Evolutionary conservation across 2,113 vertebrate species (phyloP).

Genomic region (Caloenas nicobarica): DNA sequence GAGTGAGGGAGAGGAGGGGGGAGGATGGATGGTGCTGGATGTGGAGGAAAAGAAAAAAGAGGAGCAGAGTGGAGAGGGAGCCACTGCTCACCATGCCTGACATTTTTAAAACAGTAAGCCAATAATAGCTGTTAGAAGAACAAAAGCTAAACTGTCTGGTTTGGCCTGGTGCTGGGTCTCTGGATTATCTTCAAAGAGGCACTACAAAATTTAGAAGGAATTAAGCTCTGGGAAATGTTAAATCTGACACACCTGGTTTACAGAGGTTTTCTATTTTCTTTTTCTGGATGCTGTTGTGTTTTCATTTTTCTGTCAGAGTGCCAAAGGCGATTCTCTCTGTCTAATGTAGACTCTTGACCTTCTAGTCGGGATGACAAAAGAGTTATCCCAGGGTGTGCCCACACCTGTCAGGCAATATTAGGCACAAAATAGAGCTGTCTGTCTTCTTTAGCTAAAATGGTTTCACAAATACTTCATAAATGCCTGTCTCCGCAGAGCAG

Average conservation of each 20-base stretch:
- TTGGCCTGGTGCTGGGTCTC: background rate
- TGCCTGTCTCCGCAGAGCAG: background rate
- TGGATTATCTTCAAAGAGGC: conserved; percentile 51
- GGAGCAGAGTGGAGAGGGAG: background rate
- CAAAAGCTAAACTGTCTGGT: conserved; percentile 29
- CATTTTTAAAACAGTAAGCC: background rate
- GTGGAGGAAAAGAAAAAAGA: background rate
- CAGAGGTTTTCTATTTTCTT: background rate
- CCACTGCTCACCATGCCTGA: background rate
- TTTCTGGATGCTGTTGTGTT: background rate
- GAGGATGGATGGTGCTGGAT: background rate
- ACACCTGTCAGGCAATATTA: conserved; percentile 24
- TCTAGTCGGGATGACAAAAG: background rate
- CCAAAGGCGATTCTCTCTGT: conserved; percentile 38
- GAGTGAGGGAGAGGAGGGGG: background rate
- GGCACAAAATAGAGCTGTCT: conserved; percentile 36
- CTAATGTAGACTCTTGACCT: conserved; percentile 52
- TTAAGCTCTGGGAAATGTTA: conserved; percentile 23
- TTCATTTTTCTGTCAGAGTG: background rate
- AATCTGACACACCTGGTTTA: conserved; percentile 30
- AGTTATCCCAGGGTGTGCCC: conserved; percentile 43
- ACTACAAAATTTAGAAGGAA: background rate
- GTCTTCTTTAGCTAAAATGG: conserved; percentile 41
- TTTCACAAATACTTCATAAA: conserved; percentile 42
- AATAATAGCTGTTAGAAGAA: background rate